phyloP scores from a whole-genome alignment of 23 tunicate species.

The Ciona savignyi region DNA sequence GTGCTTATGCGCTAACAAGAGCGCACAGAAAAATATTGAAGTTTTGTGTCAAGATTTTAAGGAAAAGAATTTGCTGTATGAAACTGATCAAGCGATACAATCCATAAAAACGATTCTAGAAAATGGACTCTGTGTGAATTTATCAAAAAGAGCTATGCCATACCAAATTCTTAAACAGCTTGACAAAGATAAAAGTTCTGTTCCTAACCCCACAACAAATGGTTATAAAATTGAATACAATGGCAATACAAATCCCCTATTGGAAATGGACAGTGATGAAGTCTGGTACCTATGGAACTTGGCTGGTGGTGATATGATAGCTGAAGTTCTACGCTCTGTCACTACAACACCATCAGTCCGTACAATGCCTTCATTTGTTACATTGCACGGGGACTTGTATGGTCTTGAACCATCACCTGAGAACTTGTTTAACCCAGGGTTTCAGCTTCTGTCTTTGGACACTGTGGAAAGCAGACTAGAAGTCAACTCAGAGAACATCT shows the following conservation, averaged over 20 bases:
- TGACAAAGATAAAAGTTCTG: neutral
- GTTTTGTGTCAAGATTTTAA: conserved; percentile 9
- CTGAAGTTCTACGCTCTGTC: conserved; percentile 43
- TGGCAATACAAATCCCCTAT: conserved; percentile 9
- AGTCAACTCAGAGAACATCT: conserved; percentile 25
- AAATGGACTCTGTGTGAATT: neutral
- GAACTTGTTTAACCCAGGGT: conserved; percentile 52
- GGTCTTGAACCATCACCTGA: conserved; percentile 54
- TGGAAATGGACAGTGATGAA: conserved; percentile 58
- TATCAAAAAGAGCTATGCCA: neutral
- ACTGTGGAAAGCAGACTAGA: conserved; percentile 38
- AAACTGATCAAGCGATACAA: neutral
- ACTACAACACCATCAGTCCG: conserved; percentile 56
- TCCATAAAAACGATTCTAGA: neutral
- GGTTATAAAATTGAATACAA: neutral
- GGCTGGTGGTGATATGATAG: conserved; percentile 88
- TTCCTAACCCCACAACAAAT: neutral
- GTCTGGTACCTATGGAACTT: conserved; percentile 85
- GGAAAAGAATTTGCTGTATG: neutral
- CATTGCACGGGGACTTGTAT: conserved; percentile 30
- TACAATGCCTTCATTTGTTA: conserved; percentile 43
- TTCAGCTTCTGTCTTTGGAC: conserved; percentile 47
- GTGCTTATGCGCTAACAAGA: conserved; percentile 8
- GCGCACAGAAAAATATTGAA: conserved; percentile 18
- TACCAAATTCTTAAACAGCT: neutral